Evolutionary conservation across 2,888 invertebrate genomes (phyloP), one percentile per base, ranked within the genome.

Genomic region (Lymantria dispar): DNA sequence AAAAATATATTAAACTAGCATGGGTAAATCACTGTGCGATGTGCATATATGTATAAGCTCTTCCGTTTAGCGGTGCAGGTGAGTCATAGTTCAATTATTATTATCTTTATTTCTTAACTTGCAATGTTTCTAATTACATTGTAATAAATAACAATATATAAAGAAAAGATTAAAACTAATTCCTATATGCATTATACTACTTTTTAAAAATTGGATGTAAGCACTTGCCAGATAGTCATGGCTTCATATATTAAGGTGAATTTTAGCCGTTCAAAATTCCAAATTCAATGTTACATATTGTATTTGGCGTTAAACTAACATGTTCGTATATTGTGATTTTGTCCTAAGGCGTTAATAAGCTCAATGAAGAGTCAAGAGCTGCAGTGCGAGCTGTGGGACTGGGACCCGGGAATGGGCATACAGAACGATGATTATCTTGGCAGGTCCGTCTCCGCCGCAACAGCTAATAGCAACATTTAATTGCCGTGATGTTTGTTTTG

Each of bases 361-460:
- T 95, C 95, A 77, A 92, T 92, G 84, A 93, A 94, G 92, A 93
- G 94, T 80, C 96, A 96, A 92, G 93, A 93, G 91, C 85, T 96
- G 86, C 92, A 92, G 85, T 92, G 95, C 86, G 94, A 94, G 85
- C 89, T 96, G 80, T 96, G 95, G 96, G 96, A 96, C 92, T 96
- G 94, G 94, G 96, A 96, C 92, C 94, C 95, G 72, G 95, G 94
- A 74, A 93, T 96, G 91, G 95, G 96, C 83, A 93, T 94, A 76
- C 93, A 94, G 85, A 94, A 94, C 90, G 96, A 96, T 93, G 96
- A 96, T 93, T 94, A 93, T 86, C 94, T 96, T 88, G 96, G 96
- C 93, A 96, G 96, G 96, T 96, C 93, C 92, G 93, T 87, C 75
- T 72, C 64, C 67, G 67, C 67, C 60, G 67, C 64, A 58, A 65